phyloP scores from a whole-genome alignment of 2,113 vertebrate species.

The Condylura cristata region DNA sequence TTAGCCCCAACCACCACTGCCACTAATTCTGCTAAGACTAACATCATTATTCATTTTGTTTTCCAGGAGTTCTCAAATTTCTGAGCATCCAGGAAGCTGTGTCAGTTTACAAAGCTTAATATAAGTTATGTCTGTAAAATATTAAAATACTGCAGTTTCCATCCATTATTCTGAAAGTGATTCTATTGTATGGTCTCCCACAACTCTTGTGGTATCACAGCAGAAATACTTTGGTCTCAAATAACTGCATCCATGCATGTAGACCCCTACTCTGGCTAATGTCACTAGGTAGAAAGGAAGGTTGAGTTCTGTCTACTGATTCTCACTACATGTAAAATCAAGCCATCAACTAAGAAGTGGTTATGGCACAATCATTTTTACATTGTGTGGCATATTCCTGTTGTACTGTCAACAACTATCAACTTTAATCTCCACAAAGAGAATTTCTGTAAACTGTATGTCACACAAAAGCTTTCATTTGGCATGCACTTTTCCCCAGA shows the following conservation, averaged over 20 bases:
- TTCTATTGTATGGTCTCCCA: background rate
- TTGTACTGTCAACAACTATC: constrained; percentile 77
- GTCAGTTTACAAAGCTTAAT: background rate
- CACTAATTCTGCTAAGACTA: background rate
- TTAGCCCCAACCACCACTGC: background rate
- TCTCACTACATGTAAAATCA: constrained; percentile 63
- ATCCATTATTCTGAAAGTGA: background rate
- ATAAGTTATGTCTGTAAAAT: constrained; percentile 20
- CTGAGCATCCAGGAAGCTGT: background rate
- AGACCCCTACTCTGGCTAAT: constrained; percentile 1
- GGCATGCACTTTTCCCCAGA: constrained; percentile 68
- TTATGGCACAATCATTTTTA: constrained; percentile 73
- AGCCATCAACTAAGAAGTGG: constrained; percentile 62
- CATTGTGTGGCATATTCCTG: constrained; percentile 63
- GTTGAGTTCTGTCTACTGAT: constrained; percentile 59
- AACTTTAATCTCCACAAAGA: constrained; percentile 73
- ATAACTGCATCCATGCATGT: constrained; percentile 3
- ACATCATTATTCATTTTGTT: background rate
- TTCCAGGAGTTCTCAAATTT: background rate
- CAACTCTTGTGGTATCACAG: background rate
- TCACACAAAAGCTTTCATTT: constrained; percentile 73
- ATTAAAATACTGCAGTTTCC: constrained; percentile 17
- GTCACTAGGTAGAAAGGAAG: constrained; percentile 40
- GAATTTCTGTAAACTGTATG: constrained; percentile 70
- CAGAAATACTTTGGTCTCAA: constrained; percentile 17